Evolutionary conservation across 1,140 invertebrate genomes (phyloP), one percentile per base, ranked within the genome.

Genomic region (Cephus cinctus): DNA sequence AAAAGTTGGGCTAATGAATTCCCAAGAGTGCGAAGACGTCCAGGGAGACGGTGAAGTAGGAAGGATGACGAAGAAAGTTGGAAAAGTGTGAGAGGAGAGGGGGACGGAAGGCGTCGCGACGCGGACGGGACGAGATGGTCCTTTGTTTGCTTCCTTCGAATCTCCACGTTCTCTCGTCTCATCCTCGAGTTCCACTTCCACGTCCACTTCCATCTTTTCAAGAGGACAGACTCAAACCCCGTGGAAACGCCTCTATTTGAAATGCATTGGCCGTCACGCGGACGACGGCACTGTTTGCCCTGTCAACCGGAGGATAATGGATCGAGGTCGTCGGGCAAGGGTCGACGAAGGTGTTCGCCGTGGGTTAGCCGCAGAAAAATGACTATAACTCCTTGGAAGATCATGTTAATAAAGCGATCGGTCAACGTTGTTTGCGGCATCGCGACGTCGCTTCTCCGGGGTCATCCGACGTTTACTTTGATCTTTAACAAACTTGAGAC

Each of bases 361-460:
- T 6, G 25, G 25, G 25, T 19, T 32, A 18, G 25, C 25, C 25
- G 20, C n/a, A 23, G 32, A 36, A 46, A 46, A 47, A 47, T 47
- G 44, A 47, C 31, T 36, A 42, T 38, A 42, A 30, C 38, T 42
- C 38, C 30, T 34, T 18, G 19, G 25, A 51, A 57, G 59, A 66
- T 64, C 59, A 47, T 50, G 53, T 66, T 67, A 63, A 67, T 60
- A 63, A 65, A 65, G 57, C 57, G 56, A 67, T 67, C 63, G 65
- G 63, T 66, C 65, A 67, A 60, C 42, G 59, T 60, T 61, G 48
- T 43, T 44, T 44, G 27, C 23, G 50, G 19, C 22, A n/a, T n/a
- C n/a, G n/a, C n/a, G n/a, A n/a, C n/a, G n/a, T n/a, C n/a, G n/a
- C n/a, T n/a, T n/a, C n/a, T n/a, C n/a, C n/a, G n/a, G n/a, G n/a